These are phyloP conservation scores for Leptothorax acervorum DNA, from an alignment of 2,888 invertebrate genomes.

Conservation along the genomic window DNA sequence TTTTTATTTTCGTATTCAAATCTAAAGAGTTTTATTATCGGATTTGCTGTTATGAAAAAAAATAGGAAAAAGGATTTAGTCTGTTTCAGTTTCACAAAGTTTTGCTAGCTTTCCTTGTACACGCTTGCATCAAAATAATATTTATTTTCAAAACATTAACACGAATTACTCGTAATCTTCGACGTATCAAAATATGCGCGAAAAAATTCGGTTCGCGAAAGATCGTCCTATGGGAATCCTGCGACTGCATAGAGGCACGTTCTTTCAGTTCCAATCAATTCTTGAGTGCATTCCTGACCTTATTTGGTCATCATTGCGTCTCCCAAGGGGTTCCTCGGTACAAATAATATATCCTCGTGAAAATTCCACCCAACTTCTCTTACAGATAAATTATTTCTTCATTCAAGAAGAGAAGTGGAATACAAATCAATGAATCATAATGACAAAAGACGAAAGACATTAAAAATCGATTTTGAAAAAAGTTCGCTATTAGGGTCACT, in stretches of 20 bases:
- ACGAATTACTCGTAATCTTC: background rate
- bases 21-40: background rate
- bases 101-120: background rate
- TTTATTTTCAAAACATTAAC: background rate
- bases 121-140: background rate
- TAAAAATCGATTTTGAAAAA: slow-evolving; percentile 12
- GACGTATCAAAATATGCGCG: background rate
- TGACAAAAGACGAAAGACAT: slow-evolving; percentile 30
- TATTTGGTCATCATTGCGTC: slow-evolving; percentile 77
- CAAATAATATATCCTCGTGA: slow-evolving; percentile 64
- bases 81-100: background rate
- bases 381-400: slow-evolving; percentile 57
- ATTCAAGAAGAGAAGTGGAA: slow-evolving; percentile 2
- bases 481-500: too few relatives aligned
- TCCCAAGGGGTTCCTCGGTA: slow-evolving; percentile 59
- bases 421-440: slow-evolving; percentile 48
- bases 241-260: slow-evolving; percentile 4
- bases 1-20: background rate
- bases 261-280: slow-evolving; percentile 72
- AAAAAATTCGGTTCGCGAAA: background rate
- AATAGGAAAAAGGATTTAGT: background rate
- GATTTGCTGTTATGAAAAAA: background rate
- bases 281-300: slow-evolving; percentile 79
- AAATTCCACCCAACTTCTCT: slow-evolving; percentile 65
- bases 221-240: background rate